Conservation (phyloP, 1,140 invertebrate species). For the Drosophila kanapiae region DNA sequence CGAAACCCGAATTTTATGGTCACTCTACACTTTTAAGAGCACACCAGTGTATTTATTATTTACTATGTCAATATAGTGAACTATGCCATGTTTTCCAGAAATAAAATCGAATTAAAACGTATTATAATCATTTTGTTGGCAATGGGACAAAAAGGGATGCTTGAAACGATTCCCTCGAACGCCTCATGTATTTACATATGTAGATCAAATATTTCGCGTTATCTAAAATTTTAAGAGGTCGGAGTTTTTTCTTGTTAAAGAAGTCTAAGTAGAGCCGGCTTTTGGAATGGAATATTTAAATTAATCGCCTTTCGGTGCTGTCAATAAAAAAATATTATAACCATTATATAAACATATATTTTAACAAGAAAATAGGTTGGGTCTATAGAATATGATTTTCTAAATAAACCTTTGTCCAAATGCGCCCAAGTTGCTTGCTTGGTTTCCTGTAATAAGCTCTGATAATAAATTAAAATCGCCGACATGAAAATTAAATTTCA, state of each 20-base stretch:
- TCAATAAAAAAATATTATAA: no score
- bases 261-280: no score
- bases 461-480: slow-evolving; percentile 52
- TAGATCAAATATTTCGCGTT: background rate
- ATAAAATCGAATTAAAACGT: background rate
- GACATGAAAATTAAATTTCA: slow-evolving; percentile 59
- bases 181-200: background rate
- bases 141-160: no score
- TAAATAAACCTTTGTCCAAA: no score
- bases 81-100: background rate
- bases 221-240: no score
- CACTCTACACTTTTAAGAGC: background rate
- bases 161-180: no score
- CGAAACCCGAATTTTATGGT: background rate
- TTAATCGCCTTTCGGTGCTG: no score
- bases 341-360: no score
- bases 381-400: no score
- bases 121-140: no score
- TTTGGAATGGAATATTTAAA: no score
- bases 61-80: background rate
- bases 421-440: background rate
- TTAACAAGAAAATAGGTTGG: no score
- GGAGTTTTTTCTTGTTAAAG: background rate
- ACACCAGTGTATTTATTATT: background rate
- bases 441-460: background rate